Conservation (phyloP, 1,140 invertebrate genomes). For the Psilanteris sp. region DNA sequence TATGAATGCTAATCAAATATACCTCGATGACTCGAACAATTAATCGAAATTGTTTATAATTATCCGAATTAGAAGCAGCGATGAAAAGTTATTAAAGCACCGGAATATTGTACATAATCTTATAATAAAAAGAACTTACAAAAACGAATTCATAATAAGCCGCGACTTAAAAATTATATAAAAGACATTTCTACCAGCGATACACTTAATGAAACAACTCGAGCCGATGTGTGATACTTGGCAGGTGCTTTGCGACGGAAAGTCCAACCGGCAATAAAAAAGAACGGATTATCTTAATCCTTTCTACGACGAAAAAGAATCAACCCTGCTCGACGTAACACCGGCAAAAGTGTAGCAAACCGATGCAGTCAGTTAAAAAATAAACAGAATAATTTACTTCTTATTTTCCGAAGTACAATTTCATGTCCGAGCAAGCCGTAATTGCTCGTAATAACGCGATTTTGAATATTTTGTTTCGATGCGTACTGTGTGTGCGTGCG, state of each 20-base stretch:
- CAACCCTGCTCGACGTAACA: background rate
- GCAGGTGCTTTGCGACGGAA: conserved; percentile 56
- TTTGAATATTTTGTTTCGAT: too few relatives aligned
- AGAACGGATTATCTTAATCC: conserved; percentile 61
- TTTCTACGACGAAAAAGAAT: conserved; percentile 16
- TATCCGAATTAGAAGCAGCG: too few relatives aligned
- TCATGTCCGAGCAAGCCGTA: conserved; percentile 7
- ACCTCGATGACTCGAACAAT: too few relatives aligned
- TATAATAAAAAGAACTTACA: too few relatives aligned
- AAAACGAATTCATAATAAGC: background rate
- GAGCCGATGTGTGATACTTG: conserved; percentile 32
- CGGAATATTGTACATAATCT: too few relatives aligned
- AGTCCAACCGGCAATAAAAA: conserved; percentile 36
- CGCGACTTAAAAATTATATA: background rate
- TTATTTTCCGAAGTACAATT: conserved; percentile 39
- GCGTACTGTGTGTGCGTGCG: too few relatives aligned
- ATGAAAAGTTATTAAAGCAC: too few relatives aligned
- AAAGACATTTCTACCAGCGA: conserved; percentile 1
- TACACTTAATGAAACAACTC: conserved; percentile 29
- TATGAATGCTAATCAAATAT: too few relatives aligned
- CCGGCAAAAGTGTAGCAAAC: conserved; percentile 33
- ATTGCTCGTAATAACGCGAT: conserved; percentile 25
- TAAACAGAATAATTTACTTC: conserved; percentile 15
- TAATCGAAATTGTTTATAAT: too few relatives aligned
- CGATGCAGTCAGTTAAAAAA: background rate